Base-by-base conservation (phyloP, 2,888 invertebrate species). In the Clitarchus hookeri region DNA sequence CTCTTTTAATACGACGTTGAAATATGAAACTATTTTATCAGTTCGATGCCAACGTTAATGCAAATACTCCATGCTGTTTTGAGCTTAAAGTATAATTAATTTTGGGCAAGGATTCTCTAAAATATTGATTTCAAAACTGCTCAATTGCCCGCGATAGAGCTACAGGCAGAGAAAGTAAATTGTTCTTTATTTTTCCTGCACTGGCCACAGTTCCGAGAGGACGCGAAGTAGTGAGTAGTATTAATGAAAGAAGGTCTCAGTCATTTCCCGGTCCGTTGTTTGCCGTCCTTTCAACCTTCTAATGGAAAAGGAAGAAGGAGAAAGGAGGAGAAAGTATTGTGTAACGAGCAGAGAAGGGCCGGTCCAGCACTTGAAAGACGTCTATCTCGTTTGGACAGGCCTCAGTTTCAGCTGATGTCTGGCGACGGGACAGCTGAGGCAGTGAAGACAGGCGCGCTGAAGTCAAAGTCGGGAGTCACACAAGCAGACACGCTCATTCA, bases 231-330 rank as follows among this genome's bases (percentile, higher is more conserved):
- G 19, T 19, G 65, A 65, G 65, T 23, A n/a, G 65, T n/a, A 65
- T 23, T 65, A 65, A 65, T 65, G 65, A 65, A 65, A 65, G 4
- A 19, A 65, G 65, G 65, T 65, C n/a, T 65, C 65, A 65, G 23
- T 65, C 65, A 65, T 65, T 65, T 65, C 65, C 65, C 65, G 65
- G 65, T 65, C 65, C 23, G 16, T 65, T 65, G 65, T 65, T 65
- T 65, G 65, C 8, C 65, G 65, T 65, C 65, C 65, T 65, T 65
- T 65, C 65, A 65, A 65, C 65, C 65, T 65, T 6, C 65, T 65
- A 65, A 65, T 65, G 65, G 65, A 65, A 65, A 65, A 65, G n/a
- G n/a, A n/a, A n/a, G n/a, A n/a, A n/a, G n/a, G n/a, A n/a, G n/a
- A n/a, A n/a, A n/a, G n/a, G n/a, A n/a, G n/a, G n/a, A 65, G 65